These are phyloP conservation scores for Melieria crassipennis DNA, from an alignment of 2,888 invertebrate genomes.

Conservation along the genomic window DNA sequence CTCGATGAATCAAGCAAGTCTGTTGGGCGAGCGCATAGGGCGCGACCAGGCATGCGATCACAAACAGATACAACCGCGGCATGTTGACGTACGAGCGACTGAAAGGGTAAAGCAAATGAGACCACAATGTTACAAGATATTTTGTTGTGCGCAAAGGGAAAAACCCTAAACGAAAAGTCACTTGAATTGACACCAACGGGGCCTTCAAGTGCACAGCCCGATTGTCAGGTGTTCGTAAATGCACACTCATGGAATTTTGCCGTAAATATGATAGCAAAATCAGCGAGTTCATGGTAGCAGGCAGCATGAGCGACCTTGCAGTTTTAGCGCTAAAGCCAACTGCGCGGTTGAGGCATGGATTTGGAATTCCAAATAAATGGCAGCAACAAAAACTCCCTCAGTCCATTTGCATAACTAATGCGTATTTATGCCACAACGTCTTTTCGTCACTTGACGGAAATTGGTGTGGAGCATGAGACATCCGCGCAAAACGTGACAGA, in stretches of 20 bases:
- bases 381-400: background rate
- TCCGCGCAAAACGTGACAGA: conserved; percentile 14
- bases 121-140: conserved; percentile 9
- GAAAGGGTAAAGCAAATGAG: background rate
- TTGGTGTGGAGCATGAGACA: background rate
- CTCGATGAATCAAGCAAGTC: conserved; percentile 37
- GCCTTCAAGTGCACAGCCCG: no score
- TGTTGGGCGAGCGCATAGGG: conserved; percentile 25
- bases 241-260: no score
- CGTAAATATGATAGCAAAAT: no score
- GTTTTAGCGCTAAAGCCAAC: conserved; percentile 8
- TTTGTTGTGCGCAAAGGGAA: background rate
- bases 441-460: conserved; percentile 3
- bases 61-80: conserved; percentile 19
- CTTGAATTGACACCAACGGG: no score
- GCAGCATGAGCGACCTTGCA: conserved; percentile 8
- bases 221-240: no score
- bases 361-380: background rate
- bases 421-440: background rate
- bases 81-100: conserved; percentile 26
- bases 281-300: no score
- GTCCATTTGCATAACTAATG: conserved; percentile 11
- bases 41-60: background rate
- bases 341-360: conserved; percentile 8
- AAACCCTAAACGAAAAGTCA: background rate